phyloP scores from a whole-genome alignment of 1,140 invertebrate genomes.

The Pseudobourletiella spinata region DNA sequence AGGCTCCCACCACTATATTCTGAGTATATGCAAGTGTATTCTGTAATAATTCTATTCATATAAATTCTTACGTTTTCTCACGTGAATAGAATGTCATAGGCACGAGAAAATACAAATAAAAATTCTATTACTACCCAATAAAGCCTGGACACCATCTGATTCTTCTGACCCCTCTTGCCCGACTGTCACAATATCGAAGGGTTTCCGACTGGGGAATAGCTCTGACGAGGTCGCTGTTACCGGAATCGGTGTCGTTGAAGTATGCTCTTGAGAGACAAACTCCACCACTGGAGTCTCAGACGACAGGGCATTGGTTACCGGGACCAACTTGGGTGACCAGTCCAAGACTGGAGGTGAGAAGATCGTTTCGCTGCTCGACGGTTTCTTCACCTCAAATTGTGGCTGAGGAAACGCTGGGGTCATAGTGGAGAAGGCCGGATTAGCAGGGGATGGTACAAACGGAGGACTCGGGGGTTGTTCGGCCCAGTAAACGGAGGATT shows the following conservation, averaged over 20 bases:
- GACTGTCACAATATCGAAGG: constrained; percentile 14
- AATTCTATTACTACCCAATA: too few species aligned
- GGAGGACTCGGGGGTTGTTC: constrained; percentile 9
- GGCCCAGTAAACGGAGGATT: constrained; percentile 22
- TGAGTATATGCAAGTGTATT: too few species aligned
- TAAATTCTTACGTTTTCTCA: too few species aligned
- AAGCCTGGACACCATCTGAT: too few species aligned
- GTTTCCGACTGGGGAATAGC: neutral
- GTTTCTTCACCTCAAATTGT: neutral
- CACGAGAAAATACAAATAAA: too few species aligned
- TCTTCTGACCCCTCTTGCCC: neutral
- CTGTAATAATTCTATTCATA: too few species aligned
- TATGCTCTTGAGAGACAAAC: too few species aligned
- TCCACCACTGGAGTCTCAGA: too few species aligned
- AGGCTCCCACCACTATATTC: too few species aligned
- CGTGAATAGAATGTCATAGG: too few species aligned
- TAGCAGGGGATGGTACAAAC: neutral
- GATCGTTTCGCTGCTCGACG: neutral
- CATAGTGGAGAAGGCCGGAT: neutral
- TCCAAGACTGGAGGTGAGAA: constrained; percentile 15
- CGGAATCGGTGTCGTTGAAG: neutral
- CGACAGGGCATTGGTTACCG: constrained; percentile 2
- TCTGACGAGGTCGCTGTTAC: neutral
- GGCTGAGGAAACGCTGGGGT: too few species aligned
- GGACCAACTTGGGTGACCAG: constrained; percentile 15